Base-by-base conservation (phyloP, 2,888 invertebrate genomes). In the Calliopum simillimum region DNA sequence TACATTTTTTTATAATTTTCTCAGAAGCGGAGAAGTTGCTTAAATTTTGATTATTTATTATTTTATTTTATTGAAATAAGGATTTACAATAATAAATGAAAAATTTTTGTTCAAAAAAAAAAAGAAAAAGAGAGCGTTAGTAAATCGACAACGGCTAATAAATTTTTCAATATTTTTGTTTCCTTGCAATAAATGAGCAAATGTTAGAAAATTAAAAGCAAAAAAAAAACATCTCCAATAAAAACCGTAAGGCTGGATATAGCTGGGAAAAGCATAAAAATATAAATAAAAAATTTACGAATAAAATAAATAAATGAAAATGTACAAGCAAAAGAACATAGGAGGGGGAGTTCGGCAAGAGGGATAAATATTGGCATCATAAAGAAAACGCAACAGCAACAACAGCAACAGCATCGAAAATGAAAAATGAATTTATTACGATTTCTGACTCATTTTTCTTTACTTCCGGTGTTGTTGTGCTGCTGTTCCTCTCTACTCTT, bases 341-440 rank as follows among this genome's bases (percentile, higher is more conserved):
- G 3, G 46, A 14, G 63, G 25, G 14, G 14, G 16, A n/a, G n/a
- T n/a, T n/a, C n/a, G 25, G 58, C 19, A 33, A 44, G 53, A 61
- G 58, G n/a, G 49, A 65, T 33, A 8, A 8, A 3, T 2, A 8
- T 8, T 33, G 33, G 8, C 33, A 33, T 33, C 33, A 8, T 33
- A 33, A 33, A 33, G 33, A 33, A 33, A 33, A 6, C 5, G 8
- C 33, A 33, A 33, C 33, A 33, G 33, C 33, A 33, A 6, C 33
- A 33, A 33, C 33, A 33, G 33, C 33, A 33, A 6, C 33, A 33
- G 33, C 33, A 8, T 5, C 4, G 41, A 59, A 59, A 58, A 65
- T 65, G 68, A 68, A 71, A 64, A 69, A 69, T 69, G 69, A 71
- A 71, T 62, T 71, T 66, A 71, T 71, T 66, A 62, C 65, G 69